phyloP scores from a whole-genome alignment of 2,797 vertebrate genomes.

The Mallotus villosus region DNA sequence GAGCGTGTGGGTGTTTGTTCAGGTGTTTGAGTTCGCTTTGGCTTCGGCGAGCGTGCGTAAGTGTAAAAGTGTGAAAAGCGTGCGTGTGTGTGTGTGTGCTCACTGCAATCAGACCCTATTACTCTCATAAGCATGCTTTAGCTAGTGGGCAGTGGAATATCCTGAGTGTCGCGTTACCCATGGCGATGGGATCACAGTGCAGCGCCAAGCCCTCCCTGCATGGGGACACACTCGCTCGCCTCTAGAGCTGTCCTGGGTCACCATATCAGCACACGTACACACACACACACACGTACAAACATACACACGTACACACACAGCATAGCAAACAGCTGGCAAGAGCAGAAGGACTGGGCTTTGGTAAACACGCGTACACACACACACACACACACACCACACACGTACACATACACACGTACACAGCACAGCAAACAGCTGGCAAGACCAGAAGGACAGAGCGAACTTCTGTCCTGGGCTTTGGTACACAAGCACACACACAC shows the following conservation, averaged over 20 bases:
- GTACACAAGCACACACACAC: constrained; percentile 15
- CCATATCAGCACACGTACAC: constrained; percentile 39
- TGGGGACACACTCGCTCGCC: constrained; percentile 49
- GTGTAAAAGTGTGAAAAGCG: neutral
- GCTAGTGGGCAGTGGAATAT: constrained; percentile 61
- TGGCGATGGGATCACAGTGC: constrained; percentile 62
- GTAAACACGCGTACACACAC: constrained; percentile 3
- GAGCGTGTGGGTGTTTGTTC: neutral
- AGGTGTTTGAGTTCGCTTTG: neutral
- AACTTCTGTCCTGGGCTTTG: constrained; percentile 25
- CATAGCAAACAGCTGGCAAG: constrained; percentile 53
- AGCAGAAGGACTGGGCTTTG: constrained; percentile 26
- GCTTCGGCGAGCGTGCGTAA: neutral
- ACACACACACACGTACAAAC: constrained; percentile 3
- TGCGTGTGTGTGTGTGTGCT: neutral
- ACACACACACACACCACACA: constrained; percentile 13
- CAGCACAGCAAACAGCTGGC: constrained; percentile 51
- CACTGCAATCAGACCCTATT: constrained; percentile 19
- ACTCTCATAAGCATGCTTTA: constrained; percentile 28
- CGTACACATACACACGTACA: neutral
- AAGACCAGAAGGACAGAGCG: constrained; percentile 31
- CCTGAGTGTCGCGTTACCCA: constrained; percentile 67
- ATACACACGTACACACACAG: constrained; percentile 12
- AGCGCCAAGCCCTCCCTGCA: constrained; percentile 57
- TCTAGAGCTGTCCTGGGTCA: constrained; percentile 47